Conservation (phyloP, 2,797 vertebrate genomes). For the Centroberyx gerrardi region DNA sequence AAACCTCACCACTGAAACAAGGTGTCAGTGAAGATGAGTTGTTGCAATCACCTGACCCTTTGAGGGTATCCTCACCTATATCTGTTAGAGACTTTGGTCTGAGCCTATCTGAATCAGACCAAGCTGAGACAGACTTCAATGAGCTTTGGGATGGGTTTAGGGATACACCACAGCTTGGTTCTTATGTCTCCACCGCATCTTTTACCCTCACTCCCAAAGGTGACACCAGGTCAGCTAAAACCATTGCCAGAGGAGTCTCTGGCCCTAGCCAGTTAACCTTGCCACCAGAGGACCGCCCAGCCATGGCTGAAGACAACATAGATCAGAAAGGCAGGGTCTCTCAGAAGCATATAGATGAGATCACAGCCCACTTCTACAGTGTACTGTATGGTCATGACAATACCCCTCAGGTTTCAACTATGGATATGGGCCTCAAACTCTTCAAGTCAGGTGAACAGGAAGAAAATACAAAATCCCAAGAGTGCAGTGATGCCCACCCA, state of each 20-base stretch:
- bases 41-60: conserved; percentile 43
- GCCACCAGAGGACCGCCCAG: conserved; percentile 30
- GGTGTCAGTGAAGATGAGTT: conserved; percentile 48
- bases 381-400: conserved; percentile 29
- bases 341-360: conserved; percentile 46
- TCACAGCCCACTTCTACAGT: conserved; percentile 28
- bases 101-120: conserved; percentile 75
- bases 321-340: conserved; percentile 30
- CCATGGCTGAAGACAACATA: conserved; percentile 62
- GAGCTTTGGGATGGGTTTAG: conserved; percentile 64
- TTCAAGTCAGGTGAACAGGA: conserved; percentile 49
- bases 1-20: conserved; percentile 34
- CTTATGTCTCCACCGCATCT: conserved; percentile 2
- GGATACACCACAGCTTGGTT: conserved; percentile 31
- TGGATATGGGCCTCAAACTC: conserved; percentile 31
- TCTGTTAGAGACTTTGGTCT: conserved; percentile 73
- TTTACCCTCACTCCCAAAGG: conserved; percentile 16
- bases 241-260: conserved; percentile 25
- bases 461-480: conserved; percentile 40
- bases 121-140: conserved; percentile 76
- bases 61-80: conserved; percentile 55
- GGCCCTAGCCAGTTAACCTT: conserved; percentile 16
- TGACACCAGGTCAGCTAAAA: conserved; percentile 35
- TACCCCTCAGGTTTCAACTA: conserved; percentile 21
- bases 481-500: conserved; percentile 15